Conservation (phyloP, 2,888 invertebrate species). For the Auanema freiburgensis region DNA sequence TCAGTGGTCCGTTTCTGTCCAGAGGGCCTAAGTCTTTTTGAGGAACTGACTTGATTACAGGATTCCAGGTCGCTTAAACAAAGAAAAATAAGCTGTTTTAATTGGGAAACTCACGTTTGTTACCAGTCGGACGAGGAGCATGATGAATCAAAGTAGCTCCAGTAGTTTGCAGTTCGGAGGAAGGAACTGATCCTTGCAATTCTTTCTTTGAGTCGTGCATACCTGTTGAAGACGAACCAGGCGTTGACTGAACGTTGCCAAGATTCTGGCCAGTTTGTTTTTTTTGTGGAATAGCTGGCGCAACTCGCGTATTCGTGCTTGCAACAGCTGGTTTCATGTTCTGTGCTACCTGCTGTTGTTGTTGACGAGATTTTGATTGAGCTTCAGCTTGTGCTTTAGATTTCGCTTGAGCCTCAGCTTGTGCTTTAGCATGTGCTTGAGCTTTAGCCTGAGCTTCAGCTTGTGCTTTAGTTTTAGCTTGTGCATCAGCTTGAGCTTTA, state of each 20-base stretch:
- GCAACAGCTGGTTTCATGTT: conserved; percentile 3
- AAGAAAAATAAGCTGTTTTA: too few relatives aligned
- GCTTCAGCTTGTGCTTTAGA: conserved; percentile 27
- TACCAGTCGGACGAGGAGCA: too few relatives aligned
- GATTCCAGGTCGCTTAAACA: too few relatives aligned
- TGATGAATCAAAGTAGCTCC: too few relatives aligned
- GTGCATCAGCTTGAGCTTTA: conserved; percentile 17
- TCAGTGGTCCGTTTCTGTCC: too few relatives aligned
- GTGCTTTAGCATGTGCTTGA: conserved; percentile 25
- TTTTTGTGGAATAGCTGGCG: not conserved
- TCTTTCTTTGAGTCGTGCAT: too few relatives aligned
- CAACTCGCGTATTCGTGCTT: conserved; percentile 11
- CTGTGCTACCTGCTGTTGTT: conserved; percentile 11
- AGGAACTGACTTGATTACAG: too few relatives aligned
- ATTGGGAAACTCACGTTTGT: too few relatives aligned
- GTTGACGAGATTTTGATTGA: conserved; percentile 6
- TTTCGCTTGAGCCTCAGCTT: conserved; percentile 27
- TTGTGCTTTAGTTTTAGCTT: conserved; percentile 10
- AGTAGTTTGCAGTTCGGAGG: too few relatives aligned
- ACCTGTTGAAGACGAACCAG: too few relatives aligned
- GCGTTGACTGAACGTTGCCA: not conserved
- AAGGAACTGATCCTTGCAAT: too few relatives aligned
- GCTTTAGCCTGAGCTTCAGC: conserved; percentile 17
- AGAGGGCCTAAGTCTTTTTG: too few relatives aligned
- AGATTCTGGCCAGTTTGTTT: not conserved